These are phyloP conservation scores for Adelphocoris suturalis DNA, from an alignment of 2,888 invertebrate species.

Conservation along the genomic window DNA sequence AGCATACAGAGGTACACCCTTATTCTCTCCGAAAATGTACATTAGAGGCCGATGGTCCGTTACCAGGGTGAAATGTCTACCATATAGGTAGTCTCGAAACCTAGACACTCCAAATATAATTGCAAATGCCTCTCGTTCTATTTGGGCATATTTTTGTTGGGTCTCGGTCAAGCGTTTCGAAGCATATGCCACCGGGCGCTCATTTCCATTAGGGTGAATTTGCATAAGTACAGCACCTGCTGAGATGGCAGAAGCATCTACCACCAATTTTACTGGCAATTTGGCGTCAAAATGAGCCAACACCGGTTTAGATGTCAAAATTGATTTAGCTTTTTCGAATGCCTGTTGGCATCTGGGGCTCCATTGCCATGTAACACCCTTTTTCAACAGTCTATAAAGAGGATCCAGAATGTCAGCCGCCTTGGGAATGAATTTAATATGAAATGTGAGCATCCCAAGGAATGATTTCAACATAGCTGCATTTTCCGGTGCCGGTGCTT, in stretches of 20 bases:
- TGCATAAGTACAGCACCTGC: conserved; percentile 47
- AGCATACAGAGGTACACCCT: conserved; percentile 4
- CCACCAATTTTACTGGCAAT: conserved; percentile 11
- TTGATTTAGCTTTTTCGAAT: too few species aligned
- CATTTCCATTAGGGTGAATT: neutral
- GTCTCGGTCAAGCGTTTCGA: neutral
- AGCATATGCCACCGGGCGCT: conserved; percentile 43
- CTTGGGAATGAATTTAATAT: conserved; percentile 76
- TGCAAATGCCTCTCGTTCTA: too few species aligned
- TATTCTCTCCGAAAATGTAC: conserved; percentile 65
- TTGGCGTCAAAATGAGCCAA: conserved; percentile 62
- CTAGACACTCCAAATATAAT: too few species aligned
- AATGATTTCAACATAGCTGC: conserved; percentile 75
- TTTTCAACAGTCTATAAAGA: too few species aligned
- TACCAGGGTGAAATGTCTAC: too few species aligned
- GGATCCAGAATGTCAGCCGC: conserved; percentile 68
- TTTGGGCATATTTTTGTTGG: too few species aligned
- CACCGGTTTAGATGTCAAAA: conserved; percentile 54
- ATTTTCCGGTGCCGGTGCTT: conserved; percentile 75
- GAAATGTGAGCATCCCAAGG: conserved; percentile 77
- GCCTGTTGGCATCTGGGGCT: too few species aligned
- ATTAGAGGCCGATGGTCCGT: conserved; percentile 50
- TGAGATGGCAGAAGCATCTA: conserved; percentile 52
- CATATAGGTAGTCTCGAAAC: too few species aligned
- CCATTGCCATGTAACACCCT: too few species aligned